phyloP scores from a whole-genome alignment of 2,888 invertebrate genomes.

The Drosophila nr. perissopoda region DNA sequence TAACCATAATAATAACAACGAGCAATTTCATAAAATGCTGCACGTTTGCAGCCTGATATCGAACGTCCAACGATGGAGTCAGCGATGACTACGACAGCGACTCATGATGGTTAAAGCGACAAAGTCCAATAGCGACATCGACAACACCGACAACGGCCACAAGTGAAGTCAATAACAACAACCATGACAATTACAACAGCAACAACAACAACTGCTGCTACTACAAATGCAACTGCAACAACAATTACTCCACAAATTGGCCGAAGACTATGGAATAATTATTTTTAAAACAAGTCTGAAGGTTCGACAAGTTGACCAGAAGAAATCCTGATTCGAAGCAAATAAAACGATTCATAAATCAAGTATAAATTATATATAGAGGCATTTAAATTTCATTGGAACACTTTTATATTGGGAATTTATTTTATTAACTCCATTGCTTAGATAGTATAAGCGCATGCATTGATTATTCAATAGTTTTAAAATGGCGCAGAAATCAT shows the following conservation, averaged over 20 bases:
- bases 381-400: neutral
- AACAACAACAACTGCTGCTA: conserved; percentile 4
- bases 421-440: neutral
- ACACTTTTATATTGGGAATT: neutral
- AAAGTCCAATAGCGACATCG: conserved; percentile 38
- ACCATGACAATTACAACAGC: conserved; percentile 27
- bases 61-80: conserved; percentile 39
- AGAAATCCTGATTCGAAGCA: neutral
- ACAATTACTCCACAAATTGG: conserved; percentile 12
- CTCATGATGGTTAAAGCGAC: conserved; percentile 25
- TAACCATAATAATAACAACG: conserved; percentile 79
- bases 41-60: conserved; percentile 65
- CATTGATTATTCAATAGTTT: too few species aligned
- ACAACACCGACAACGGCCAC: conserved; percentile 40
- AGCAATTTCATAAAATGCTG: conserved; percentile 72
- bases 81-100: conserved; percentile 25
- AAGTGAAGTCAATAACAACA: conserved; percentile 24
- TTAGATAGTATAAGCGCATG: too few species aligned
- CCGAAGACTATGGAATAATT: neutral
- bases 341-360: neutral
- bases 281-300: neutral
- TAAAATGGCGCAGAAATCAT: too few species aligned
- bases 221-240: conserved; percentile 6
- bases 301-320: neutral
- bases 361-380: neutral